These are phyloP conservation scores for Hypotaenidia philippensis DNA, from an alignment of 2,797 vertebrate genomes.

Conservation along the genomic window DNA sequence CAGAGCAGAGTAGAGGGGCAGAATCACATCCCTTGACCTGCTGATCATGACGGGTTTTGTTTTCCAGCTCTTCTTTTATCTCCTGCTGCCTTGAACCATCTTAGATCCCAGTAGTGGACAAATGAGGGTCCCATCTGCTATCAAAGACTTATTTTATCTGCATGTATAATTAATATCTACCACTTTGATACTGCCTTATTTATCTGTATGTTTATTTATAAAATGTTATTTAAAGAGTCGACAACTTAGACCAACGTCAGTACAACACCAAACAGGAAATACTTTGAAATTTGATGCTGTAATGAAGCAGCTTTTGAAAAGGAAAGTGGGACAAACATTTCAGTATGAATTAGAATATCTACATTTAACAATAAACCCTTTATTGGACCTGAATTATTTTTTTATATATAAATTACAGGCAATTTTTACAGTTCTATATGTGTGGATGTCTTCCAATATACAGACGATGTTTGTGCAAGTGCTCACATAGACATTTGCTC, in stretches of 20 bases:
- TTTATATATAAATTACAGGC: neutral
- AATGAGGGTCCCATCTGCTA: neutral
- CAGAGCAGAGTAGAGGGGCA: too few species aligned
- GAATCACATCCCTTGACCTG: too few species aligned
- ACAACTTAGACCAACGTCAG: neutral
- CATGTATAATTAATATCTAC: neutral
- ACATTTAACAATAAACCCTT: neutral
- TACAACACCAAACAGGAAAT: neutral
- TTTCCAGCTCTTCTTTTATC: neutral
- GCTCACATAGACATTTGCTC: neutral
- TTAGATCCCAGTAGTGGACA: neutral
- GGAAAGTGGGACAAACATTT: neutral
- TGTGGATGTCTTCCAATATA: neutral
- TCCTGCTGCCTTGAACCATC: neutral
- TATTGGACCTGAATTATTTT: neutral
- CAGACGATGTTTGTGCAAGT: neutral
- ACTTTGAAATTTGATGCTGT: neutral
- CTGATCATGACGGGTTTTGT: too few species aligned
- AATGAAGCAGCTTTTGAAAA: neutral
- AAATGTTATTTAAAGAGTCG: neutral
- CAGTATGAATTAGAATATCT: neutral
- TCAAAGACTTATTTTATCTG: neutral
- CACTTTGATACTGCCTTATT: neutral
- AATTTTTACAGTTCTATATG: neutral
- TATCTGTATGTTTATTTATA: neutral